These are phyloP conservation scores for Orthosia incerta DNA, from an alignment of 2,888 invertebrate species.

Conservation along the genomic window DNA sequence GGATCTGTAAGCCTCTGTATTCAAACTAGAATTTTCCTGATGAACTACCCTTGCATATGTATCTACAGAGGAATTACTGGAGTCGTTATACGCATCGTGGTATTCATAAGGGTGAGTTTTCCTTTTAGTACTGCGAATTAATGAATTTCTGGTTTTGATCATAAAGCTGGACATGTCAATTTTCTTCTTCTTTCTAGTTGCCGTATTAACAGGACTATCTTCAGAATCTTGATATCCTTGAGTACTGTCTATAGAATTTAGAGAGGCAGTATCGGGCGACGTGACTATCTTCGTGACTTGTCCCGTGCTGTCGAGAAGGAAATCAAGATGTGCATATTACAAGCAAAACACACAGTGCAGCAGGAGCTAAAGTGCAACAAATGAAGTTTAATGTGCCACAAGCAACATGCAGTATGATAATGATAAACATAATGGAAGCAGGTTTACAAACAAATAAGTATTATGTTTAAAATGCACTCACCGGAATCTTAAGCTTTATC, in stretches of 20 bases:
- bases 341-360: conserved; percentile 56
- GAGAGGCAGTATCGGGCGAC: conserved; percentile 68
- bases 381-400: conserved; percentile 47
- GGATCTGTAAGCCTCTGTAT: conserved; percentile 76
- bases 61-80: conserved; percentile 73
- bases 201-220: conserved; percentile 71
- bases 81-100: conserved; percentile 74
- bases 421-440: conserved; percentile 82
- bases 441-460: conserved; percentile 71
- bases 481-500: conserved; percentile 30
- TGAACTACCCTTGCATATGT: conserved; percentile 59
- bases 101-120: conserved; percentile 64
- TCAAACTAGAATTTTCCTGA: conserved; percentile 70
- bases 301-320: conserved; percentile 73
- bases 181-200: conserved; percentile 72
- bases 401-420: conserved; percentile 63
- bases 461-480: conserved; percentile 54
- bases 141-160: conserved; percentile 65
- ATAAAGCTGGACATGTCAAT: conserved; percentile 65
- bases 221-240: conserved; percentile 85
- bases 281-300: conserved; percentile 61
- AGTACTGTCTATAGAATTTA: conserved; percentile 79
- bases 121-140: conserved; percentile 64
- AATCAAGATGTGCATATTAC: conserved; percentile 59
- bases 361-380: conserved; percentile 71